A percentile compares a stretch with the other conserved stretches of the same genome.
Conservation (phyloP, 1,140 invertebrate genomes). For the Whitmania pigra region DNA sequence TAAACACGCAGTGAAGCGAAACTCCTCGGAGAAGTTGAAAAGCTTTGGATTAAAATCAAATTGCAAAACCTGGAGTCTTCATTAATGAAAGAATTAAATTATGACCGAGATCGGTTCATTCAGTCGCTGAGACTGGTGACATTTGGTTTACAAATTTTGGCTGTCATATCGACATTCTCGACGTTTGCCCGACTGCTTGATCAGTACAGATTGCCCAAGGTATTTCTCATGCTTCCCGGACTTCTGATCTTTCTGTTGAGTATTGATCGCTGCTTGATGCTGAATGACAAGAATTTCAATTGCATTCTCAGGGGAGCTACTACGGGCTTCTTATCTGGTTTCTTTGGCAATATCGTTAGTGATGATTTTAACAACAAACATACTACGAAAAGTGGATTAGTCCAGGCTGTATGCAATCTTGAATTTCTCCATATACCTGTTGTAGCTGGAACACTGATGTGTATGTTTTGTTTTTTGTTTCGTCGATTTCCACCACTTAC, state of each 20-base stretch:
- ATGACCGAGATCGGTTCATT: too few species aligned
- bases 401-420: background rate
- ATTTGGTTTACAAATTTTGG: background rate
- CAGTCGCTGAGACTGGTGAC: background rate
- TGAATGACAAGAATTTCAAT: slow-evolving; percentile 1
- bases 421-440: slow-evolving; percentile 11
- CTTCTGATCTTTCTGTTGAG: background rate
- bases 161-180: background rate
- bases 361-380: background rate
- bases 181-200: slow-evolving; percentile 6
- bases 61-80: too few species aligned
- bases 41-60: too few species aligned
- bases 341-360: slow-evolving; percentile 7
- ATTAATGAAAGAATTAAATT: too few species aligned
- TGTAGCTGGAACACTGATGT: background rate
- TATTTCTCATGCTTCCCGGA: background rate
- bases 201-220: slow-evolving; percentile 2
- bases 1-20: too few species aligned
- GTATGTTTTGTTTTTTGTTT: slow-evolving; percentile 8
- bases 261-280: background rate
- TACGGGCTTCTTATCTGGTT: background rate
- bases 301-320: background rate
- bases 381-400: background rate
- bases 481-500: background rate
- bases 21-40: too few species aligned